These are phyloP conservation scores for Salvelinus sp. DNA, from an alignment of 2,113 vertebrate genomes.

Conservation along the genomic window DNA sequence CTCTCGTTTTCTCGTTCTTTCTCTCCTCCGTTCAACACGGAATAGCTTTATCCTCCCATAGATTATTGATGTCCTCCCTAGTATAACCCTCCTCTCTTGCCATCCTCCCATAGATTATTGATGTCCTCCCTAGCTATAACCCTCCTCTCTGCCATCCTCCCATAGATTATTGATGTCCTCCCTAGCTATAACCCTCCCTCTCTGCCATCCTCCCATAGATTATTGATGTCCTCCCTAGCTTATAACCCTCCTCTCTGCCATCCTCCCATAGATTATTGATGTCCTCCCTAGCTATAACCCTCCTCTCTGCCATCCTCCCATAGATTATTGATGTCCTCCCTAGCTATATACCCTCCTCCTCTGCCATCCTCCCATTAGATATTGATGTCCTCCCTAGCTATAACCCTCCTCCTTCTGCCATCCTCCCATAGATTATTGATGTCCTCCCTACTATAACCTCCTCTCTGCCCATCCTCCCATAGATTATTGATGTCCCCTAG, in stretches of 20 bases:
- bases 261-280: constrained; percentile 3
- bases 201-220: constrained; percentile 9
- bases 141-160: constrained; percentile 22
- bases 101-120: constrained; percentile 3
- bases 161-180: background rate
- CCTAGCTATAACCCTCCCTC: constrained; percentile 20
- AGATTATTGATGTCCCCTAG: no score
- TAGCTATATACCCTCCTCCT: constrained; percentile 23
- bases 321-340: no score
- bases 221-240: background rate
- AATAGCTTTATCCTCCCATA: constrained; percentile 48
- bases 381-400: background rate
- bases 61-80: constrained; percentile 57
- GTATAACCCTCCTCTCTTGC: constrained; percentile 19
- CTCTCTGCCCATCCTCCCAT: no score
- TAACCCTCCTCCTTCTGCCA: constrained; percentile 18
- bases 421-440: constrained; percentile 3
- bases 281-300: constrained; percentile 7
- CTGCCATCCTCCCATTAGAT: constrained; percentile 8
- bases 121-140: background rate
- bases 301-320: constrained; percentile 20
- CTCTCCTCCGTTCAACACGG: constrained; percentile 32
- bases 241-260: constrained; percentile 18
- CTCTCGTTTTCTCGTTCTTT: constrained; percentile 17
- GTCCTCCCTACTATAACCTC: no score